Evolutionary conservation across 2,797 vertebrate species (phyloP).

Genomic region (Orestias chungarensis): DNA sequence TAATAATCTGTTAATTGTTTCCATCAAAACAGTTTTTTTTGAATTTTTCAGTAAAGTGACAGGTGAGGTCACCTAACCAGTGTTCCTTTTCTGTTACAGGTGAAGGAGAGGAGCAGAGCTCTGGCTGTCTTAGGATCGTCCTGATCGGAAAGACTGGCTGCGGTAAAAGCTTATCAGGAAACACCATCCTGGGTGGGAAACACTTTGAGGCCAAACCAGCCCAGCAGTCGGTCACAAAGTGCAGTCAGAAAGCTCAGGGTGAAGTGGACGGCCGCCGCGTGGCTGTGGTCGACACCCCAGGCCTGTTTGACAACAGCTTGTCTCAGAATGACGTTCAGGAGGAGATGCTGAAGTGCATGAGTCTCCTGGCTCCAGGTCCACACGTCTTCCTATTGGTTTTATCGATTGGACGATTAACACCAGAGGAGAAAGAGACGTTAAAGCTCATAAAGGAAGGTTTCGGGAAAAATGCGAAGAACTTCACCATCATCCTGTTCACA

Average conservation of each 20-base stretch:
- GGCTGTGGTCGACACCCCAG: slow-evolving; percentile 49
- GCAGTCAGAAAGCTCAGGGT: slow-evolving; percentile 32
- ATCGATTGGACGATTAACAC: slow-evolving; percentile 37
- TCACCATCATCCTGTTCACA: slow-evolving; percentile 47
- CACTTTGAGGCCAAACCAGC: not conserved
- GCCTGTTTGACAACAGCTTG: slow-evolving; percentile 41
- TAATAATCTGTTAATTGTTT: too few species aligned
- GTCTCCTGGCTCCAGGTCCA: slow-evolving; percentile 50
- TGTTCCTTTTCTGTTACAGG: not conserved
- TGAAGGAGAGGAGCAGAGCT: not conserved
- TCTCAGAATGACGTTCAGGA: slow-evolving; percentile 20
- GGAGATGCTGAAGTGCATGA: slow-evolving; percentile 50
- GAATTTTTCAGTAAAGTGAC: not conserved
- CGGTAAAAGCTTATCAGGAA: slow-evolving; percentile 56
- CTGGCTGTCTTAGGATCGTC: slow-evolving; percentile 33
- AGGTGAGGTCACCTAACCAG: not conserved
- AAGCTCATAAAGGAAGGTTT: slow-evolving; percentile 35
- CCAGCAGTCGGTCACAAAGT: slow-evolving; percentile 22
- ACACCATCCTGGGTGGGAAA: slow-evolving; percentile 24
- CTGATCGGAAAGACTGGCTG: slow-evolving; percentile 56
- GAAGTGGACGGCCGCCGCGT: slow-evolving; percentile 13
- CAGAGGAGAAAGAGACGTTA: slow-evolving; percentile 36
- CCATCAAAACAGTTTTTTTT: not conserved
- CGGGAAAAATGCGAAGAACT: slow-evolving; percentile 35
- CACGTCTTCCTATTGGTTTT: slow-evolving; percentile 56